Percentiles rank a stretch among this genome's conserved stretches.
Evolutionary conservation across 2,888 invertebrate species (phyloP).

Genomic region (Drosophila recens): DNA sequence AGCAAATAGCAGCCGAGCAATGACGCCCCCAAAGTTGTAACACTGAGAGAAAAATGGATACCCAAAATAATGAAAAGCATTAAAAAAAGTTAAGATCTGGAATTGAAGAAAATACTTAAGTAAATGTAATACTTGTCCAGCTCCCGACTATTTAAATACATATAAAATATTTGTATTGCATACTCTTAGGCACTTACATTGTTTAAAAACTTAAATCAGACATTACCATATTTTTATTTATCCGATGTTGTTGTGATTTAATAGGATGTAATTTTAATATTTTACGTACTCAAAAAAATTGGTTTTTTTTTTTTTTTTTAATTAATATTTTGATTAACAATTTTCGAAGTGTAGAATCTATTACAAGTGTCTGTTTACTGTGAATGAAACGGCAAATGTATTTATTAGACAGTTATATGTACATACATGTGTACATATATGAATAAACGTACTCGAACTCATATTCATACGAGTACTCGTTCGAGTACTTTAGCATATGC

Average conservation of each 20-base stretch:
- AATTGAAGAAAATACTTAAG: neutral
- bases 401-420: constrained; percentile 49
- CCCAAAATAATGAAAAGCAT: neutral
- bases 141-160: no score
- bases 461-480: constrained; percentile 5
- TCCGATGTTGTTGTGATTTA: no score
- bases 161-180: no score
- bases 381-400: constrained; percentile 53
- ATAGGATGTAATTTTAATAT: no score
- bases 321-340: neutral
- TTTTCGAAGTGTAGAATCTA: constrained; percentile 4
- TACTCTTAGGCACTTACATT: no score
- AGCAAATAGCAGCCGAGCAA: constrained; percentile 30
- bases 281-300: no score
- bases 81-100: neutral
- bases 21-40: constrained; percentile 8
- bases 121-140: neutral
- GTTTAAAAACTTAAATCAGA: no score
- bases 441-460: constrained; percentile 4
- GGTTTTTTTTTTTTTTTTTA: no score
- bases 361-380: constrained; percentile 21
- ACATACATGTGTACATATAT: neutral
- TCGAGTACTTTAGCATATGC: constrained; percentile 20
- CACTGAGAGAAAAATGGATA: neutral
- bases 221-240: no score